Evolutionary conservation across 2,888 invertebrate genomes (phyloP), one percentile per base, ranked within the genome.

Genomic region (Lithophane ornitopus): DNA sequence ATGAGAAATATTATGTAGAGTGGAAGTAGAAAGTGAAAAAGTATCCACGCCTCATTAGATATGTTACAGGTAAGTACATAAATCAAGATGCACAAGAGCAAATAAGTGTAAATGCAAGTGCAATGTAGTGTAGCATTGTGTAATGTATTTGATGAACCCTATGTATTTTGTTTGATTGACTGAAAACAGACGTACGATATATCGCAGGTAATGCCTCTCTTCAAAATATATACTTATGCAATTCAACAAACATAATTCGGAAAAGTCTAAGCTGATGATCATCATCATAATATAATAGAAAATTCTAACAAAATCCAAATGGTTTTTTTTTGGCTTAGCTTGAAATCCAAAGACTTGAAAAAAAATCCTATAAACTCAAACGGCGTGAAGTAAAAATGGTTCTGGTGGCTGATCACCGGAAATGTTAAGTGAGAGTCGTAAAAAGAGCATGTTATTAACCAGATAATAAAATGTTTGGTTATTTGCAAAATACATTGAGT

Each of bases 401-500:
- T 81, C 85, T 80, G 84, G 76, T 86, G 73, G 82, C 78, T 86
- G 83, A 89, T 85, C 83, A 82, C 86, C 86, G 89, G 89, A 89
- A 87, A 89, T 86, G 81, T 87, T 76, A 77, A 87, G 84, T 78
- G 82, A 85, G 78, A 82, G 76, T 83, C 84, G 78, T 90, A 88
- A 89, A 90, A 88, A 86, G 63, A 63, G 79, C 71, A 77, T 82
- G 85, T 82, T 86, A 85, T 83, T 87, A 81, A 82, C 74, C 82
- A 79, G 87, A 87, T 89, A 85, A 87, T 85, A 86, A 86, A 87
- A 86, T 82, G 85, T 82, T 85, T 78, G 76, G 80, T 71, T 80
- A 77, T 81, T 79, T 81, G 81, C 82, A 79, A 85, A 88, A 89
- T 77, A 88, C 80, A 82, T 65, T 68, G 71, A 80, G 78, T 80